Base-by-base conservation (phyloP, 2,797 vertebrate species). In the Cyprinodon diabolis region DNA sequence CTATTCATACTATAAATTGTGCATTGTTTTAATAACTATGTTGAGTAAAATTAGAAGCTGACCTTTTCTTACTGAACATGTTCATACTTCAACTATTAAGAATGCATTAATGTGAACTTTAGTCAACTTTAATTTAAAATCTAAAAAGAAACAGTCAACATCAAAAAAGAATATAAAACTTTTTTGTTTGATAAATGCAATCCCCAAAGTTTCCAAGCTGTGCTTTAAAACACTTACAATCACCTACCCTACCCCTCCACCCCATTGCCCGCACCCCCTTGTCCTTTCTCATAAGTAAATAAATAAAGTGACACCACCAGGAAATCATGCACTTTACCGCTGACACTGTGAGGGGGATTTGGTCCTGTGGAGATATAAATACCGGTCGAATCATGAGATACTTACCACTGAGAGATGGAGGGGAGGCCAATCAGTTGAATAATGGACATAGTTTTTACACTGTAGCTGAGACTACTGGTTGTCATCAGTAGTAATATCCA, bases 401-500 rank as follows among this genome's bases (percentile, higher is more conserved):
- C 92, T 90, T 87, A 91, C 90, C 89, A 88, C 91, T 87, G 89
- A 89, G 91, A 92, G 91, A 91, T 84, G 86, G 85, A 90, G 86
- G 86, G 94, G 92, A 94, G 94, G 89, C 88, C 93, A 95, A 95
- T 96, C 93, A 95, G 91, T 85, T 89, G 82, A 87, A 91, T 95
- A 95, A 95, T 93, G 90, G 94, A 91, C 82, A 83, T 84, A 92
- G 90, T 92, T 94, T 93, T 91, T 92, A 90, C 86, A 83, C 91
- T 57, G 78, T 69, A 74, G 87, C 84, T 69, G 74, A 80, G 88
- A 90, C 89, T 79, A 87, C 87, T 83, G 88, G 84, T 93, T 86
- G 88, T 90, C 92, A 94, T 95, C 93, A 94, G 91, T 87, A 85
- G 81, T 94, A 95, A 95, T 94, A 91, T 92, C 91, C 90, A 92